Conservation (phyloP, 2,888 invertebrate genomes). For the Lochmaea crataegi region DNA sequence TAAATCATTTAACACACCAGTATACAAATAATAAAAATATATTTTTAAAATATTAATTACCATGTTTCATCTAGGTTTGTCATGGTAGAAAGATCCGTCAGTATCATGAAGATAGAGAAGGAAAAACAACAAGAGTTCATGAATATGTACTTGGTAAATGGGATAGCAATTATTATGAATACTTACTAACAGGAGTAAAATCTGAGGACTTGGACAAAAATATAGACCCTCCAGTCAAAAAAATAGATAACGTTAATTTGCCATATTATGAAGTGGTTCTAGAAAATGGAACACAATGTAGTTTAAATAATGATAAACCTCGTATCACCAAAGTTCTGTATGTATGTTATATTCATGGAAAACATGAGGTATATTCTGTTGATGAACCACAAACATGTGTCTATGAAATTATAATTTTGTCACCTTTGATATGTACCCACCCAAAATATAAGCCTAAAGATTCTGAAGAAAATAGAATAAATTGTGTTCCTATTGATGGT, state of each 20-base stretch:
- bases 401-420: conserved; percentile 92
- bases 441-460: conserved; percentile 87
- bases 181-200: conserved; percentile 68
- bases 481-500: conserved; percentile 76
- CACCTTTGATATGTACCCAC: conserved; percentile 88
- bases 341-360: conserved; percentile 88
- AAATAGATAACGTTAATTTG: conserved; percentile 88
- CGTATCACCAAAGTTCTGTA: conserved; percentile 85
- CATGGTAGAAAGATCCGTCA: conserved; percentile 92
- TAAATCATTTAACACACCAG: too few species aligned
- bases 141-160: conserved; percentile 88
- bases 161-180: conserved; percentile 74
- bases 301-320: conserved; percentile 83
- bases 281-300: conserved; percentile 91
- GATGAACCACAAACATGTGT: conserved; percentile 95
- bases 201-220: conserved; percentile 67
- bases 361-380: conserved; percentile 91
- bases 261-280: conserved; percentile 91
- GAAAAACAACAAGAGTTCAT: conserved; percentile 83
- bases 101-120: conserved; percentile 95
- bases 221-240: conserved; percentile 69
- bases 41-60: background rate
- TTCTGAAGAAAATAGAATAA: conserved; percentile 80
- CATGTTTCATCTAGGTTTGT: conserved; percentile 77
- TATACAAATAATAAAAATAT: too few species aligned